A percentile compares a stretch with the other conserved stretches of the same genome.
These are phyloP conservation scores for Paraescarpia echinospica DNA, from an alignment of 1,140 invertebrate species.

Conservation along the genomic window DNA sequence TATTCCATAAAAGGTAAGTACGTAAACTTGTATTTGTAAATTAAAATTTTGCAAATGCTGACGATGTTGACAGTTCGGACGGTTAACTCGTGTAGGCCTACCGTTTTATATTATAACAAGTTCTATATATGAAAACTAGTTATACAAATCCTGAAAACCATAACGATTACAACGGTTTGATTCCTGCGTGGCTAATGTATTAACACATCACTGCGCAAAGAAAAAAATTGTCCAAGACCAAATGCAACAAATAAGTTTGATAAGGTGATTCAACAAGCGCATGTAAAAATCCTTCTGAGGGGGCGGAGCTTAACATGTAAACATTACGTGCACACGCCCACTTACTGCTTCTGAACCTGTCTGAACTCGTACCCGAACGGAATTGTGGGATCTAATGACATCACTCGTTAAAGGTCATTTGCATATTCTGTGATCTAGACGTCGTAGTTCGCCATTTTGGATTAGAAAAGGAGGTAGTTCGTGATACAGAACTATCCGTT, in stretches of 20 bases:
- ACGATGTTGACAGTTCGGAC: too few species aligned
- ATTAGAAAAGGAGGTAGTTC: slow-evolving; percentile 38
- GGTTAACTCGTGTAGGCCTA: too few species aligned
- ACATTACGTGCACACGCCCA: not conserved
- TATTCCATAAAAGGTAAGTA: not conserved
- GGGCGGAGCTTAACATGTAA: slow-evolving; percentile 3
- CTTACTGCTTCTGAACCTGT: not conserved
- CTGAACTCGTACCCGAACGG: not conserved
- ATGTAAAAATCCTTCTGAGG: not conserved
- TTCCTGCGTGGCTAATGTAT: not conserved
- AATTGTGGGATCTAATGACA: slow-evolving; percentile 43
- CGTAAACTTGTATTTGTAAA: not conserved
- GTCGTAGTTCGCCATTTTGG: slow-evolving; percentile 54
- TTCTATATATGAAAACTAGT: not conserved
- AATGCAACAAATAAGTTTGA: not conserved
- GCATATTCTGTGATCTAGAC: slow-evolving; percentile 38
- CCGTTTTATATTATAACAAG: too few species aligned
- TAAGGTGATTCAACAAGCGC: not conserved
- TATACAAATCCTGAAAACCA: not conserved
- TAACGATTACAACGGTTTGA: not conserved
- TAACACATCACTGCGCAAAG: not conserved
- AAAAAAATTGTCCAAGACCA: not conserved
- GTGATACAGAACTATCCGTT: slow-evolving; percentile 42
- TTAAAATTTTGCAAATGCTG: too few species aligned
- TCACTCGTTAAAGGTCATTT: slow-evolving; percentile 38